Evolutionary conservation across 1,140 invertebrate species (phyloP).

Genomic region (Bombus sylvicola): DNA sequence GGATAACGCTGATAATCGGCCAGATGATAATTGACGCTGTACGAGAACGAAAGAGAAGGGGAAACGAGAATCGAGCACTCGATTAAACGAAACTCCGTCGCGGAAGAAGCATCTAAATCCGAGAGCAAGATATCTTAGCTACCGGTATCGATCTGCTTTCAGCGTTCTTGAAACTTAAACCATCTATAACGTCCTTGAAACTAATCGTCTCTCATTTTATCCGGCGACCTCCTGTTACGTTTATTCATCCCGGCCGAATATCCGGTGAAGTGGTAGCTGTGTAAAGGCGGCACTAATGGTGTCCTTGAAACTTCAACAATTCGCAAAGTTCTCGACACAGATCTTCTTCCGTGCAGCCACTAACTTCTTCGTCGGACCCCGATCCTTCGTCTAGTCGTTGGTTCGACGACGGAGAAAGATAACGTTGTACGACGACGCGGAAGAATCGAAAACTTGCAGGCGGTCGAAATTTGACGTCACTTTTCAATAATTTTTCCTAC

Average conservation of each 20-base stretch:
- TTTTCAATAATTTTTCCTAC: neutral
- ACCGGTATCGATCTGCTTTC: slow-evolving; percentile 31
- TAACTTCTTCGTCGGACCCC: neutral
- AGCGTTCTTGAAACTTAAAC: slow-evolving; percentile 47
- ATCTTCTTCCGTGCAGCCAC: neutral
- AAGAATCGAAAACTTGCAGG: neutral
- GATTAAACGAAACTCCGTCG: neutral
- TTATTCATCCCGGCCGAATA: slow-evolving; percentile 44
- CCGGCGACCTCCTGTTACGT: slow-evolving; percentile 29
- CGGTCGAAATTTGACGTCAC: neutral
- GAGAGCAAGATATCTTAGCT: neutral
- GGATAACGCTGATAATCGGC: neutral
- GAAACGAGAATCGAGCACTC: neutral
- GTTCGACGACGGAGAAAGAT: neutral
- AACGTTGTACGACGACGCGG: neutral
- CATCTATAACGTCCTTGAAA: slow-evolving; percentile 46
- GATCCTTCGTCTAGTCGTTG: neutral
- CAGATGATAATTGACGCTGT: neutral
- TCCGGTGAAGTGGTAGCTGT: neutral
- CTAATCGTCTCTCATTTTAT: slow-evolving; percentile 35
- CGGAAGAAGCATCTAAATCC: neutral
- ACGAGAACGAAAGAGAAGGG: neutral
- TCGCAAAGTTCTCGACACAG: neutral
- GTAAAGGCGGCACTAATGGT: slow-evolving; percentile 1
- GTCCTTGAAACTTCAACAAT: slow-evolving; percentile 41